Conservation (phyloP, 2,797 vertebrate genomes). For the Sebastes umbrosus region DNA sequence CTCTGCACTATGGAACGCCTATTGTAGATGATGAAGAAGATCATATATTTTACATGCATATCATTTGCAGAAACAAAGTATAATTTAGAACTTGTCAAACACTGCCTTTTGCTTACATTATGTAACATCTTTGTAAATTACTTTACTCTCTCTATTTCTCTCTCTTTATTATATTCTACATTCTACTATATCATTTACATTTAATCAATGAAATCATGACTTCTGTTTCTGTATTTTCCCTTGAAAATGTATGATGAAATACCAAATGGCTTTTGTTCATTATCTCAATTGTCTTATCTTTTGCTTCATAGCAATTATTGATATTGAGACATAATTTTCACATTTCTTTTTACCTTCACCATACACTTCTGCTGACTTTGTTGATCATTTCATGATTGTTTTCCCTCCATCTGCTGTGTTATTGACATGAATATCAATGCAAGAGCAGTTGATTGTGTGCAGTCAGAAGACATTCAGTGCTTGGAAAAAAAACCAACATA, state of each 20-base stretch:
- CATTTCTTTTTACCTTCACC: background rate
- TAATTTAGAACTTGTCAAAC: background rate
- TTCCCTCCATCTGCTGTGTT: conserved; percentile 3
- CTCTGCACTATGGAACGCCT: background rate
- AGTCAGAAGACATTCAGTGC: conserved; percentile 8
- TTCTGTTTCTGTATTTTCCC: background rate
- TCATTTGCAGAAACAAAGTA: background rate
- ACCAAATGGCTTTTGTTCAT: background rate
- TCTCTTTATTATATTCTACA: too few relatives aligned
- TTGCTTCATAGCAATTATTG: background rate
- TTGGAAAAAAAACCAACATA: conserved; percentile 36
- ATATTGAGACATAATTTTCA: background rate
- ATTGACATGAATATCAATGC: conserved; percentile 12
- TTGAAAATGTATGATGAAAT: background rate
- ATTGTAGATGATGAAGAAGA: background rate
- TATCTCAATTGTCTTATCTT: background rate
- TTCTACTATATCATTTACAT: background rate
- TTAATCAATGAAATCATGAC: background rate
- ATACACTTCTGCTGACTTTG: conserved; percentile 1
- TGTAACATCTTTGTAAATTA: background rate
- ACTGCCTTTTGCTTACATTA: background rate
- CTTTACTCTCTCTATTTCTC: background rate
- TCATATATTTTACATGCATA: background rate
- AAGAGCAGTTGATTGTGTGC: conserved; percentile 1
- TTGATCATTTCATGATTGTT: background rate